Base-by-base conservation (phyloP, 2,888 invertebrate genomes). In the Microplitis manilae region DNA sequence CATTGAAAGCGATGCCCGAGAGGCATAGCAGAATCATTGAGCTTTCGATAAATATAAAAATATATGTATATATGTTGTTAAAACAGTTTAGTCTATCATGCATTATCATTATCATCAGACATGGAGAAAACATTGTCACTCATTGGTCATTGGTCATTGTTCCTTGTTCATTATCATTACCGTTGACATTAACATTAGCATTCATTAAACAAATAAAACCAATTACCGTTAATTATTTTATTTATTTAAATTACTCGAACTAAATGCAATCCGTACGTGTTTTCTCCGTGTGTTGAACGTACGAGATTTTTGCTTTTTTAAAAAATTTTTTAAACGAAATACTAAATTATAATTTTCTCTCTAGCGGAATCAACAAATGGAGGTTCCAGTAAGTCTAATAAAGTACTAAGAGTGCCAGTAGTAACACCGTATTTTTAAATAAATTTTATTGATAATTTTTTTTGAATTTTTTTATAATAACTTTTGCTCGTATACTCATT, bases 281-380 rank as follows among this genome's bases (percentile, higher is more conserved):
- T 67, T 73, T 67, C 67, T 67, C 73, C 67, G 60, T 67, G 67
- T 15, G 17, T 6, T 41, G 17, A 73, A 30, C 30, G 30, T 30
- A 30, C 30, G 30, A 30, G 30, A 4, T 30, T 30, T 30, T 30
- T 30, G 0, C 4, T 30, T 30, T 30, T 30, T 30, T 2, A 30
- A 30, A 2, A 30, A 2, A 30, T 30, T 30, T 38, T 65, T 9
- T 71, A 82, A 81, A 86, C 91, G 91, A 92, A 92, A 91, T 90
- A 79, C 84, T 89, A 79, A 74, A 77, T 61, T 82, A 77, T 82
- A 81, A 81, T 88, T 87, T 91, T 91, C 83, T 89, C 90, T 90
- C 85, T 92, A 94, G 94, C 94, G 93, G 94, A 94, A 92, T 94
- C 94, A 86, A 91, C 94, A 88, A 93, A 93, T 93, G 94, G 94